Percentiles rank a stretch among this genome's conserved stretches.
phyloP scores from a whole-genome alignment of 2,113 vertebrate species.

The Alouatta palliata region DNA sequence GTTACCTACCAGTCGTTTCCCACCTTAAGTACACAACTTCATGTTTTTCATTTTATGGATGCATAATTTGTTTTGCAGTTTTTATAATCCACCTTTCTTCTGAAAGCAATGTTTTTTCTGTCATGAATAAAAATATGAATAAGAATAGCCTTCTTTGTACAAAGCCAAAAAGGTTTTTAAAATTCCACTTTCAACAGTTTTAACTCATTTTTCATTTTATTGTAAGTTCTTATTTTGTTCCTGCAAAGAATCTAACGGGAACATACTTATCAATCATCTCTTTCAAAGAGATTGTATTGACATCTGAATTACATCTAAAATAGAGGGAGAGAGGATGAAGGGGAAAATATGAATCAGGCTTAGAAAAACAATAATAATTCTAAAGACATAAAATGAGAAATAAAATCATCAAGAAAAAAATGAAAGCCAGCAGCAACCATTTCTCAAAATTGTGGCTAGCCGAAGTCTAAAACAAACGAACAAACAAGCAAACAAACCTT shows the following conservation, averaged over 20 bases:
- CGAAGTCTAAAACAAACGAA: not conserved
- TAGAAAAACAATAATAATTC: not conserved
- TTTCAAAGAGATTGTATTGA: not conserved
- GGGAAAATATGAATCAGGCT: not conserved
- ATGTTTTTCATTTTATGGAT: not conserved
- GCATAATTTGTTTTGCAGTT: not conserved
- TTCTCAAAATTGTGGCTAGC: not conserved
- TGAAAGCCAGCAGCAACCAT: not conserved
- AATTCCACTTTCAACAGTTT: not conserved
- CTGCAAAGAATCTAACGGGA: not conserved
- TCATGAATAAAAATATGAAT: not conserved
- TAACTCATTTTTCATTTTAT: constrained; percentile 25
- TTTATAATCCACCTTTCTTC: not conserved
- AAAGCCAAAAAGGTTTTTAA: not conserved
- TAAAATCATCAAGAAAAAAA: not conserved
- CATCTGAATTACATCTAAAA: constrained; percentile 44
- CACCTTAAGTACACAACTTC: not conserved
- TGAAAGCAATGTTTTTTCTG: not conserved
- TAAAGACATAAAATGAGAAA: not conserved
- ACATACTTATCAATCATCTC: not conserved
- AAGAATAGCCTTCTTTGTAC: not conserved
- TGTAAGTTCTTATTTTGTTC: constrained; percentile 17
- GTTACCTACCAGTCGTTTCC: not conserved
- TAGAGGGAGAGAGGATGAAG: not conserved
- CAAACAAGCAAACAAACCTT: not conserved